phyloP scores from a whole-genome alignment of 1,140 invertebrate genomes.

The Intoshia linei region DNA sequence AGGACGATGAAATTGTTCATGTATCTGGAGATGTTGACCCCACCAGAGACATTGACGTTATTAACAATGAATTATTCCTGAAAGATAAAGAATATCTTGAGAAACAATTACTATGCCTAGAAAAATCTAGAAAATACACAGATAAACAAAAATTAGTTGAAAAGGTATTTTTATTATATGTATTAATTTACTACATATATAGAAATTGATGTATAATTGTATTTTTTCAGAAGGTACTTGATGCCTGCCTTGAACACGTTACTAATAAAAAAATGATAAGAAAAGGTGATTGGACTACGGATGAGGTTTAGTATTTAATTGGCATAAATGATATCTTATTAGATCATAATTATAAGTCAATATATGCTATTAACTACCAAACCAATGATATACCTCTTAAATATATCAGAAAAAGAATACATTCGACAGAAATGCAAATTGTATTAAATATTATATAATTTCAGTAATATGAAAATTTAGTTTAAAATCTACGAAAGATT shows the following conservation, averaged over 20 bases:
- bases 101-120: slow-evolving; percentile 46
- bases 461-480: background rate
- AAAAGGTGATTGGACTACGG: too few relatives aligned
- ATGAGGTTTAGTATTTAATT: too few relatives aligned
- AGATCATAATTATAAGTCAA: slow-evolving; percentile 86
- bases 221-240: background rate
- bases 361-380: slow-evolving; percentile 88
- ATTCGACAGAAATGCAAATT: slow-evolving; percentile 95
- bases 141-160: slow-evolving; percentile 82
- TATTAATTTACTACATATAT: background rate
- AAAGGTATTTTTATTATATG: slow-evolving; percentile 36
- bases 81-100: slow-evolving; percentile 56
- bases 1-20: slow-evolving; percentile 84
- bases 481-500: background rate
- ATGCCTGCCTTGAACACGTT: background rate
- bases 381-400: slow-evolving; percentile 78
- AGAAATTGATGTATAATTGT: background rate
- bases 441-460: slow-evolving; percentile 22
- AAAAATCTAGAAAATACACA: slow-evolving; percentile 46
- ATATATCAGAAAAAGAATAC: slow-evolving; percentile 86
- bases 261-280: too few relatives aligned
- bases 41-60: slow-evolving; percentile 71
- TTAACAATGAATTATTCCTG: slow-evolving; percentile 59
- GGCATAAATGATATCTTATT: too few relatives aligned
- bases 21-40: slow-evolving; percentile 92